phyloP scores from a whole-genome alignment of 1,140 invertebrate species.

The Drosophila busckii region DNA sequence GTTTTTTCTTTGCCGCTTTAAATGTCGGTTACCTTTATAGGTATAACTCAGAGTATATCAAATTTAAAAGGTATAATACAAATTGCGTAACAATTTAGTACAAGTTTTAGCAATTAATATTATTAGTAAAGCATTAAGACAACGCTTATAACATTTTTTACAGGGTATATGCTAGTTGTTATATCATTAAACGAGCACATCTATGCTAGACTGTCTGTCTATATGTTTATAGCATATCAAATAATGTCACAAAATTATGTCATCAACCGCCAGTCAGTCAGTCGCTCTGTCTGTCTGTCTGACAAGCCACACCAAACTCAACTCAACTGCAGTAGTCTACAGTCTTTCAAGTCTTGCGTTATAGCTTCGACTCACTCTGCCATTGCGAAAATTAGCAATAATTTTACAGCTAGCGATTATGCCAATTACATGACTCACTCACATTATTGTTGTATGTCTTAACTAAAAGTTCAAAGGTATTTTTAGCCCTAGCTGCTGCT shows the following conservation, averaged over 20 bases:
- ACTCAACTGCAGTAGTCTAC: background rate
- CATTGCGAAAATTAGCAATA: background rate
- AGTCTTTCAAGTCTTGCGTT: background rate
- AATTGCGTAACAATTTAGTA: no score
- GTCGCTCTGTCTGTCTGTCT: no score
- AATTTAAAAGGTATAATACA: no score
- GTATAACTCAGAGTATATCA: no score
- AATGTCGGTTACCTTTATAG: constrained; percentile 20
- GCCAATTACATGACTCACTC: background rate
- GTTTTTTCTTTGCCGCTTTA: constrained; percentile 47
- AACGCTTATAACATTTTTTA: no score
- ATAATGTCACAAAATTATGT: constrained; percentile 46
- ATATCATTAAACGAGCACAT: no score
- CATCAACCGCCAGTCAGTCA: constrained; percentile 17
- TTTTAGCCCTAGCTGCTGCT: no score
- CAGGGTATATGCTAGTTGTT: no score
- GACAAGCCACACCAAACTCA: background rate
- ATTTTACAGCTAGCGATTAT: background rate
- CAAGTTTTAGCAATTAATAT: no score
- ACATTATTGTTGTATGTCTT: no score
- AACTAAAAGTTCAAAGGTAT: no score
- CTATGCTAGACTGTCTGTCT: constrained; percentile 5
- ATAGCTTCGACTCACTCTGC: background rate
- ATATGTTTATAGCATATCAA: constrained; percentile 5
- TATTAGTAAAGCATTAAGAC: no score